These are phyloP conservation scores for Rostratula benghalensis DNA, from an alignment of 2,113 vertebrate species.

Conservation along the genomic window DNA sequence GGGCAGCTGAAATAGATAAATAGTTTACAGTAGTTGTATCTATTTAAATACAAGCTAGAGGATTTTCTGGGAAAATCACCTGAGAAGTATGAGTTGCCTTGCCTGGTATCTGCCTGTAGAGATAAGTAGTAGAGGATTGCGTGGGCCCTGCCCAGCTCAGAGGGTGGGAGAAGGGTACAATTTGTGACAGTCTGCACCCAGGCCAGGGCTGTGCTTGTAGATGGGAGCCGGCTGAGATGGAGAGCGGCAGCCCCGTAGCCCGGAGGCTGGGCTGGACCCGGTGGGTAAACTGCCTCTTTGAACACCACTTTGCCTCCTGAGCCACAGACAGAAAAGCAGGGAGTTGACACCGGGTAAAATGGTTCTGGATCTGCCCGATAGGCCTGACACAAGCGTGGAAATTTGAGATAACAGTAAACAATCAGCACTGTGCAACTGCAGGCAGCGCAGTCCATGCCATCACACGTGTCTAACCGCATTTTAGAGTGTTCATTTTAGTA, in stretches of 20 bases:
- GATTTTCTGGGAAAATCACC: background rate
- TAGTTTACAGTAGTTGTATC: background rate
- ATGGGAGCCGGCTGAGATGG: background rate
- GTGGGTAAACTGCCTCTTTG: background rate
- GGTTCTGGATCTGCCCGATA: background rate
- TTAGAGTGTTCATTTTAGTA: background rate
- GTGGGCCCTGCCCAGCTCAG: background rate
- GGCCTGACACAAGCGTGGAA: background rate
- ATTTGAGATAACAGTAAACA: background rate
- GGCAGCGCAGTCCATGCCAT: background rate
- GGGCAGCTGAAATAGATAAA: background rate
- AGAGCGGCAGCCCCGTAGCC: background rate
- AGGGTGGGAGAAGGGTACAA: background rate
- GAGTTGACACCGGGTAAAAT: background rate
- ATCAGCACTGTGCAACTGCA: background rate
- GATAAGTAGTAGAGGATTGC: background rate
- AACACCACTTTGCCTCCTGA: background rate
- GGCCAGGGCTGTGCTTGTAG: background rate
- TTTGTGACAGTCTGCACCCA: background rate
- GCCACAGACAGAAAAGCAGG: background rate
- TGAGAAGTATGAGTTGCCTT: background rate
- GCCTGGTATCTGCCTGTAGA: background rate
- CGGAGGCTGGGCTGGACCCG: rapidly evolving
- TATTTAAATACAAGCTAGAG: background rate
- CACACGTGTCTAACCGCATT: background rate